Evolutionary conservation across 2,888 invertebrate genomes (phyloP), one percentile per base, ranked within the genome.

Genomic region (Drepana falcataria): DNA sequence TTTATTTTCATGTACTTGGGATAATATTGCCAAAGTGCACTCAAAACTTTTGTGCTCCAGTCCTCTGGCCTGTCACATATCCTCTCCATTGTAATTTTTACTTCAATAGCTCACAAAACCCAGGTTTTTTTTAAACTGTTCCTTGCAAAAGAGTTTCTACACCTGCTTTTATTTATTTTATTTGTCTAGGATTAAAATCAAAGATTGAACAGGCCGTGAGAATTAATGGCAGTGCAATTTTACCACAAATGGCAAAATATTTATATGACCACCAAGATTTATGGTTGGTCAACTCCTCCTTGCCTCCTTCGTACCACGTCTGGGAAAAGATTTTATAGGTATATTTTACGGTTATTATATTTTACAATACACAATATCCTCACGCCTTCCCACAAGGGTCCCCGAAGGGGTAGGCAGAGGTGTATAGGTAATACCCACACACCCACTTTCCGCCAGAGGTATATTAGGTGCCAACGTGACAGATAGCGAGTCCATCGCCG

Each of bases 61-160:
- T 87, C 81, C 88, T 88, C 85, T 82, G 82, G 82, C 79, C 81
- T 91, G 91, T 91, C 91, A 90, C 87, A 90, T 89, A 87, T 87
- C 86, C 88, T 87, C 75, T 75, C 83, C 68, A 87, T 90, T 91
- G 90, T 90, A 73, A 81, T 83, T 77, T 77, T 77, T 69, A 72
- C 75, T 81, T 87, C 81, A 84, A 89, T 85, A 79, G 83, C 67
- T 69, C 67, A 65, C 61, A 51, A 51, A 66, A 73, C 76, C 77
- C 75, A 81, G 82, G 75, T 74, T 71, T 76, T 84, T 85, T 83
- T 78, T 66, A 66, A 71, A 73, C 64, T 66, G 68, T 77, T 73
- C 74, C 72, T 70, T 78, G 68, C 71, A 69, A 83, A 86, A 86
- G 81, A 83, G 83, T 85, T 83, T 73, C 59, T 77, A 69, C 89